Evolutionary conservation across 2,113 vertebrate genomes (phyloP).

Genomic region (Picathartes gymnocephalus): DNA sequence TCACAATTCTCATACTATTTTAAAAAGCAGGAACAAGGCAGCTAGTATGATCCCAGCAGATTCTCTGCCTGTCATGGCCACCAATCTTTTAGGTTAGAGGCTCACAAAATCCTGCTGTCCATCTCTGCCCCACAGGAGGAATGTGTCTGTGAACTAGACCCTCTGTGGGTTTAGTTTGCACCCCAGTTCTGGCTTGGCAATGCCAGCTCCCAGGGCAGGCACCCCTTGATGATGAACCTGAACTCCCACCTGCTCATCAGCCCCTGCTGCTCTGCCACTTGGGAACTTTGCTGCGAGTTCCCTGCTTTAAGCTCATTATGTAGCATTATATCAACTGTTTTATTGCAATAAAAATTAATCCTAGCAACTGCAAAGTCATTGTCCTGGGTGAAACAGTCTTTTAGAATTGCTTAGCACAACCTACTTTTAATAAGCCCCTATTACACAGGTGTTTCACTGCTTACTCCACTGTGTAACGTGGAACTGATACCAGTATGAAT

Average conservation of each 20-base stretch:
- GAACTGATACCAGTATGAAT: not conserved
- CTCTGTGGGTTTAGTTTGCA: not conserved
- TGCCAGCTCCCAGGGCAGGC: not conserved
- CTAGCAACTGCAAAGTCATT: not conserved
- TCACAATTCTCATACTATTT: not conserved
- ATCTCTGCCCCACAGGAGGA: not conserved
- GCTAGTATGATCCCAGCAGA: not conserved
- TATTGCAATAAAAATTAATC: not conserved
- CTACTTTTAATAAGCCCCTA: not conserved
- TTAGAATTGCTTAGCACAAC: not conserved
- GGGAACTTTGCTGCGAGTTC: not conserved
- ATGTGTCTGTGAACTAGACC: not conserved
- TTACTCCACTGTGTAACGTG: not conserved
- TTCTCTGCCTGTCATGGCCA: not conserved
- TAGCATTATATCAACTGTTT: not conserved
- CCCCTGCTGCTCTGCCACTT: not conserved
- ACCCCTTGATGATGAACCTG: not conserved
- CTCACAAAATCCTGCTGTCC: not conserved
- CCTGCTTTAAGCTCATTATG: not conserved
- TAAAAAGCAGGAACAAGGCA: not conserved
- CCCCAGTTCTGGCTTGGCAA: not conserved
- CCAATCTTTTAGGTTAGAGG: not conserved
- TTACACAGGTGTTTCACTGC: not conserved
- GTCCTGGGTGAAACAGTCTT: not conserved
- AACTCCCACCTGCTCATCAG: not conserved